A percentile compares a stretch with the other conserved stretches of the same genome.
Evolutionary conservation across 2,113 vertebrate genomes (phyloP).

Genomic region (Stegastes partitus): DNA sequence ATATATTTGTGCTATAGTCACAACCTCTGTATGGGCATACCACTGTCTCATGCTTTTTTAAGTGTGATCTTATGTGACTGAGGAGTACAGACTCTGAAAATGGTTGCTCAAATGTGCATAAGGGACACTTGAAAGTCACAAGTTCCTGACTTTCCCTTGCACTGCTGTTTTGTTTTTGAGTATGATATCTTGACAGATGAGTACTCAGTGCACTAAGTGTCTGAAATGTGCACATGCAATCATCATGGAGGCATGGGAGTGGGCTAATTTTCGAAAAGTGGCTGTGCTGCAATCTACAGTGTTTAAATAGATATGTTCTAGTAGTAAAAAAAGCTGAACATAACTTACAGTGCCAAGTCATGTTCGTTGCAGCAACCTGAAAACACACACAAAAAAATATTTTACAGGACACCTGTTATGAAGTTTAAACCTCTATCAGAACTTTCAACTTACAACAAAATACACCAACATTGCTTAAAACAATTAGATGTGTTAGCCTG

Average conservation of each 20-base stretch:
- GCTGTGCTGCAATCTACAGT: conserved; percentile 35
- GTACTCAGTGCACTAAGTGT: conserved; percentile 3
- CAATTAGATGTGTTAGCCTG: no score
- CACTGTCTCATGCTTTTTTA: conserved; percentile 41
- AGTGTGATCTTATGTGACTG: background rate
- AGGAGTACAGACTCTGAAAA: background rate
- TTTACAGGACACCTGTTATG: no score
- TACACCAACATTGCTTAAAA: no score
- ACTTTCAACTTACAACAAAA: no score
- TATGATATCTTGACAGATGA: conserved; percentile 6
- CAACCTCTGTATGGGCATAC: conserved; percentile 42
- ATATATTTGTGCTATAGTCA: conserved; percentile 54
- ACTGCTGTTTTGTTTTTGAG: background rate
- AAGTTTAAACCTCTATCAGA: no score
- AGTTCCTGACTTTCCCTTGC: background rate
- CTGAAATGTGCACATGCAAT: conserved; percentile 44
- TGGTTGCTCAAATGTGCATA: background rate
- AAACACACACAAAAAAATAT: no score
- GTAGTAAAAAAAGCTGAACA: conserved; percentile 7
- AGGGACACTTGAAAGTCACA: background rate
- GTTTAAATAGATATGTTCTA: conserved; percentile 13
- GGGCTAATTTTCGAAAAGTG: conserved; percentile 23
- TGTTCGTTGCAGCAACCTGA: background rate
- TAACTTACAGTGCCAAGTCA: conserved; percentile 25
- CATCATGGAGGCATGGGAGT: conserved; percentile 18